These are phyloP conservation scores for Bilobella aurantiaca DNA, from an alignment of 1,140 invertebrate genomes.

Conservation along the genomic window DNA sequence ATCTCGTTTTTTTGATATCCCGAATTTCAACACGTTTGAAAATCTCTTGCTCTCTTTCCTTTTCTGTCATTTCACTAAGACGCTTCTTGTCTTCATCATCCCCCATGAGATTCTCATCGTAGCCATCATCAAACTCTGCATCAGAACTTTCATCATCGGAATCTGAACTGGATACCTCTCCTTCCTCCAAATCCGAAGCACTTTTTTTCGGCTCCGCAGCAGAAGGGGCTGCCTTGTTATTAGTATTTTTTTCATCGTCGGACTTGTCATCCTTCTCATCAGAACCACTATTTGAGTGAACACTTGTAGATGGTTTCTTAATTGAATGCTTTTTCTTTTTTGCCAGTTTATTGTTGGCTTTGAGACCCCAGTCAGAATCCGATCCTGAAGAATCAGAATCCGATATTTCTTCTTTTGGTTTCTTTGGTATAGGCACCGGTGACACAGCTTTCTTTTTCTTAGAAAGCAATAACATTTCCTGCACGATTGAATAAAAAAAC, in stretches of 20 bases:
- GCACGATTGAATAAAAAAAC: constrained; percentile 36
- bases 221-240: background rate
- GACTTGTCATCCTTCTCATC: constrained; percentile 48
- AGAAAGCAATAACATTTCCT: constrained; percentile 77
- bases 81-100: constrained; percentile 86
- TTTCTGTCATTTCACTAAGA: constrained; percentile 86
- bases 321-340: constrained; percentile 46
- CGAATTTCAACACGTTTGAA: constrained; percentile 90
- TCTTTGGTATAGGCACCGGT: constrained; percentile 38
- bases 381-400: constrained; percentile 61
- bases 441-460: constrained; percentile 66
- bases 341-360: constrained; percentile 51
- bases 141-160: constrained; percentile 45
- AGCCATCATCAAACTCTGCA: constrained; percentile 68
- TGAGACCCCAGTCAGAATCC: constrained; percentile 58
- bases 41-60: constrained; percentile 92
- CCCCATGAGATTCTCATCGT: constrained; percentile 93
- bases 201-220: constrained; percentile 11
- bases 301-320: constrained; percentile 35
- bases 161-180: constrained; percentile 47
- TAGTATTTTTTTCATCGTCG: constrained; percentile 43
- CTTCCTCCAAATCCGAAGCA: constrained; percentile 27
- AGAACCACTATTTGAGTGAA: constrained; percentile 41
- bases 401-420: constrained; percentile 41
- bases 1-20: constrained; percentile 83